Conservation (phyloP, 2,797 vertebrate genomes). For the Centroberyx gerrardi region DNA sequence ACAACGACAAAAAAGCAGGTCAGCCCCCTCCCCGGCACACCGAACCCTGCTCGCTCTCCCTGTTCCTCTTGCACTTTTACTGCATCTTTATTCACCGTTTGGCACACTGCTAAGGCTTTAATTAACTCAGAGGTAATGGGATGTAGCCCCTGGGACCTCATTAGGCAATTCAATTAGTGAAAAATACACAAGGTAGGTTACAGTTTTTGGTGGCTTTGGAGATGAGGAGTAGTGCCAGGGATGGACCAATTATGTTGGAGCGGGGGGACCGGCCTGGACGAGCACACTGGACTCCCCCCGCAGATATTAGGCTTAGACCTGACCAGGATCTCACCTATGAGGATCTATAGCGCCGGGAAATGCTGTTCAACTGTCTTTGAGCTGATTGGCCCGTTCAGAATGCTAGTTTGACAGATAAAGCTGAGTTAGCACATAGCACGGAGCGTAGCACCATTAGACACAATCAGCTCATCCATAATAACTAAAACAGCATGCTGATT, state of each 20-base stretch:
- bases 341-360: slow-evolving; percentile 1
- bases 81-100: slow-evolving; percentile 86
- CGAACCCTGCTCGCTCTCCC: slow-evolving; percentile 61
- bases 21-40: slow-evolving; percentile 64
- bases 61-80: slow-evolving; percentile 74
- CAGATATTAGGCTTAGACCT: not conserved
- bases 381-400: not conserved
- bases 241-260: slow-evolving; percentile 77
- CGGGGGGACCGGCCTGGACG: slow-evolving; percentile 48
- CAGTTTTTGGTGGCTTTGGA: slow-evolving; percentile 85
- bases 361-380: not conserved
- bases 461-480: too few species aligned
- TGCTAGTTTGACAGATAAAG: slow-evolving; percentile 3
- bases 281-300: slow-evolving; percentile 41
- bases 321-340: slow-evolving; percentile 15
- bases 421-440: slow-evolving; percentile 6
- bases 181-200: slow-evolving; percentile 87
- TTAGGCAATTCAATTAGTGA: slow-evolving; percentile 93
- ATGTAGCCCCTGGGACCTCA: slow-evolving; percentile 92
- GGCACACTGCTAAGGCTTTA: slow-evolving; percentile 83
- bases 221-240: slow-evolving; percentile 79
- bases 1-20: slow-evolving; percentile 85
- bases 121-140: slow-evolving; percentile 88
- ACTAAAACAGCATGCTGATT: not conserved
- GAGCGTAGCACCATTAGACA: not conserved